Evolutionary conservation across 2,113 vertebrate genomes (phyloP).

Genomic region (Tychaedon coryphoeus): DNA sequence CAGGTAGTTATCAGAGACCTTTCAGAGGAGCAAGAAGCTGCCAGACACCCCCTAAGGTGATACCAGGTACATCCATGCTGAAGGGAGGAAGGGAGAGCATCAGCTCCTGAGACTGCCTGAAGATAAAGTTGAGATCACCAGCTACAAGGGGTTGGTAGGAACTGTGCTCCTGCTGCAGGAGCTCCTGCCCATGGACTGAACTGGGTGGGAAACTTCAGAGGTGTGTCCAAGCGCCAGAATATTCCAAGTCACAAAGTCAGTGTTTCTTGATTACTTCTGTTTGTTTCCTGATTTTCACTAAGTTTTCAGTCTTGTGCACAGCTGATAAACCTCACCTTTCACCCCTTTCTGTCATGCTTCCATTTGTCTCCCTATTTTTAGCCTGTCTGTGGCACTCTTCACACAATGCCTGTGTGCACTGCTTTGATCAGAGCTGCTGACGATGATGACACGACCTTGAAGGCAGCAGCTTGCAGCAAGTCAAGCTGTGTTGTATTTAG

Average conservation of each 20-base stretch:
- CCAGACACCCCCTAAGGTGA: neutral
- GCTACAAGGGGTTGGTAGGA: neutral
- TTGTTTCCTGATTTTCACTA: neutral
- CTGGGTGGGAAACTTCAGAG: neutral
- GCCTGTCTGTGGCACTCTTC: neutral
- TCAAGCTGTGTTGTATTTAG: neutral
- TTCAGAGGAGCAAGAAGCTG: neutral
- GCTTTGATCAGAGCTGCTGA: neutral
- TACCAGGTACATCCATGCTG: neutral
- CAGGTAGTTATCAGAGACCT: neutral
- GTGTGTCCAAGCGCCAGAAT: neutral
- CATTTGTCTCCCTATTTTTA: slow-evolving; percentile 20
- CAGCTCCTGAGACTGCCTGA: neutral
- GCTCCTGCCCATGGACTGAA: neutral
- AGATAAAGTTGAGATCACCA: neutral
- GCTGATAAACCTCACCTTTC: neutral
- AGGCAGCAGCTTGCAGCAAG: neutral
- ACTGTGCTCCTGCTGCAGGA: neutral
- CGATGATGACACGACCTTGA: fast-evolving
- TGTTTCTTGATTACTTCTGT: neutral
- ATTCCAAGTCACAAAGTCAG: neutral
- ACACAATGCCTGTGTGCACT: neutral
- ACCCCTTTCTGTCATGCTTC: neutral
- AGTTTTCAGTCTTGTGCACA: neutral
- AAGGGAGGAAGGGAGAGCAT: neutral